Conservation (phyloP, 2,113 vertebrate species). For the Pimephales promelas region DNA sequence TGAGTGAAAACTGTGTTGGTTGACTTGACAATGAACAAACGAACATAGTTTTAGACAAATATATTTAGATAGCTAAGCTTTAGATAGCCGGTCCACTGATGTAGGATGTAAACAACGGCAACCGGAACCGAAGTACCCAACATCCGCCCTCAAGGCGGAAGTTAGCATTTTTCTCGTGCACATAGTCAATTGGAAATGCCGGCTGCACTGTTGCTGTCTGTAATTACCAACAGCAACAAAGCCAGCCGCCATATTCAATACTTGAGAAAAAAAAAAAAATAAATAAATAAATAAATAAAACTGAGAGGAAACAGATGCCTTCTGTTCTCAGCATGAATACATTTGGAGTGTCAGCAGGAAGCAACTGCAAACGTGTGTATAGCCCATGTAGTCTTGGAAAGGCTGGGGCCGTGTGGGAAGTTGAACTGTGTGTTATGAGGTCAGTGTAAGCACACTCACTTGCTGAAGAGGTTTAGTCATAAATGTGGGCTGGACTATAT, state of each 20-base stretch:
- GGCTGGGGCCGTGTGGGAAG: conserved; percentile 64
- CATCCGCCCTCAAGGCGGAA: too few relatives aligned
- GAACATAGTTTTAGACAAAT: too few relatives aligned
- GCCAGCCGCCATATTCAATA: neutral
- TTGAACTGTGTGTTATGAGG: conserved; percentile 59
- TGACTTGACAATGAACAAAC: too few relatives aligned
- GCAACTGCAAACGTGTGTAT: conserved; percentile 10
- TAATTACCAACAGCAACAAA: conserved; percentile 20
- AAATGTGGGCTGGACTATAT: conserved; percentile 14
- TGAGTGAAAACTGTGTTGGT: too few relatives aligned
- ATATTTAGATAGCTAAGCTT: too few relatives aligned
- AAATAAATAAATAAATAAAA: too few relatives aligned
- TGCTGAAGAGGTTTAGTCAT: conserved; percentile 43
- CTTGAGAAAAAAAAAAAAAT: neutral
- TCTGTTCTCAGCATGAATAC: conserved; percentile 30
- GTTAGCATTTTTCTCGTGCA: too few relatives aligned
- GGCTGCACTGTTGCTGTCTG: too few relatives aligned
- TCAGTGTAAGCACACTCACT: conserved; percentile 26
- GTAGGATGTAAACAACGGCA: too few relatives aligned
- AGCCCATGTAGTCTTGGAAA: conserved; percentile 28
- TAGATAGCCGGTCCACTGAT: too few relatives aligned
- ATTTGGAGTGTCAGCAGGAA: conserved; percentile 24
- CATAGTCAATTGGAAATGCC: too few relatives aligned
- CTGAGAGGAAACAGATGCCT: conserved; percentile 29
- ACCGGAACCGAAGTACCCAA: too few relatives aligned